These are phyloP conservation scores for Drosophila pseudotakahashii DNA, from an alignment of 2,888 invertebrate species.

Conservation along the genomic window DNA sequence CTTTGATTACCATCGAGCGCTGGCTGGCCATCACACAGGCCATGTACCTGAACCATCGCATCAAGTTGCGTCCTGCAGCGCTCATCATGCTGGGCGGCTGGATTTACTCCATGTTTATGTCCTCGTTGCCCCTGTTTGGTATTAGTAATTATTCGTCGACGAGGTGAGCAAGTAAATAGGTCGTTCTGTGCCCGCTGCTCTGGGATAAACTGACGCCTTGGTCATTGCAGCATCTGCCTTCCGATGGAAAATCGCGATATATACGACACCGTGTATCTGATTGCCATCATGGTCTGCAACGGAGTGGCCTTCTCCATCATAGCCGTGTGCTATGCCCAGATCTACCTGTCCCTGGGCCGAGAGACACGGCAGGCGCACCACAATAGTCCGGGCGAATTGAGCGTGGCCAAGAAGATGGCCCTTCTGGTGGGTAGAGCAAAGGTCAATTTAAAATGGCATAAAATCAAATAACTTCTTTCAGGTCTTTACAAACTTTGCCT, in stretches of 20 bases:
- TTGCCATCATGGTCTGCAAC: slow-evolving; percentile 90
- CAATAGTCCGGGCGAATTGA: slow-evolving; percentile 87
- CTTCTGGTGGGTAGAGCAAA: slow-evolving; percentile 88
- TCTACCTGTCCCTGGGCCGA: slow-evolving; percentile 91
- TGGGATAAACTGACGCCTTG: background rate
- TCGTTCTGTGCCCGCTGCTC: background rate
- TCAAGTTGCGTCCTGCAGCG: slow-evolving; percentile 89
- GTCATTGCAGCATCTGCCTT: slow-evolving; percentile 89
- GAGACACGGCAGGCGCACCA: slow-evolving; percentile 87
- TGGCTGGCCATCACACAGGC: slow-evolving; percentile 94
- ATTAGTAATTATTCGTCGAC: slow-evolving; percentile 95
- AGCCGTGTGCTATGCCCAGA: slow-evolving; percentile 93
- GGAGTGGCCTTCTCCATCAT: slow-evolving; percentile 93
- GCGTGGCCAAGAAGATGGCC: slow-evolving; percentile 95
- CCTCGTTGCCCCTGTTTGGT: slow-evolving; percentile 91
- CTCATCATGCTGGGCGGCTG: slow-evolving; percentile 92
- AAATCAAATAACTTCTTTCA: slow-evolving; percentile 31
- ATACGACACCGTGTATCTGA: slow-evolving; percentile 90
- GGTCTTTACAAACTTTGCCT: slow-evolving; percentile 92
- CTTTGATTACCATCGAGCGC: slow-evolving; percentile 93
- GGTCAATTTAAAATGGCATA: background rate
- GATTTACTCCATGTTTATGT: slow-evolving; percentile 91
- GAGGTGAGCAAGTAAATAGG: slow-evolving; percentile 84
- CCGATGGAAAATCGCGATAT: slow-evolving; percentile 92
- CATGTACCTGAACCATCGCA: slow-evolving; percentile 91